Conservation (phyloP, 2,888 invertebrate genomes). For the Pachliopta kotzebuea region DNA sequence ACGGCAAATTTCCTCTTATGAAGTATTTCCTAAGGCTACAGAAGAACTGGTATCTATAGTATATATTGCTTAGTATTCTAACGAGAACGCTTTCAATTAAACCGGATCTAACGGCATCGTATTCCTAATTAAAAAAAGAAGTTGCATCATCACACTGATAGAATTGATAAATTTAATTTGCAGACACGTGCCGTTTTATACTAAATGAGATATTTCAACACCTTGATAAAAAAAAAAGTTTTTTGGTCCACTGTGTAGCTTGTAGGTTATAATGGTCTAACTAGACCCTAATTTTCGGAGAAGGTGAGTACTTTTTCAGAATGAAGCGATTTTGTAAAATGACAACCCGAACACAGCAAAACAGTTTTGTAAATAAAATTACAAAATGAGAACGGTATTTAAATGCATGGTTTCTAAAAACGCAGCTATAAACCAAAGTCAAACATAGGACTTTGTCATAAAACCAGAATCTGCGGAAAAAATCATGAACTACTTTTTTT, state of each 20-base stretch:
- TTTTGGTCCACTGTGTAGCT: not conserved
- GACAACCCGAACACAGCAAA: not conserved
- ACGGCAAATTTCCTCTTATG: too few relatives aligned
- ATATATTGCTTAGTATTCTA: not conserved
- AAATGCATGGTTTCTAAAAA: too few relatives aligned
- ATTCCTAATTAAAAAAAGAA: slow-evolving; percentile 8
- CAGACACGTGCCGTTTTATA: slow-evolving; percentile 11
- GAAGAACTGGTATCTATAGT: not conserved
- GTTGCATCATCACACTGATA: slow-evolving; percentile 12
- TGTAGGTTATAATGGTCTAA: not conserved
- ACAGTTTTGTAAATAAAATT: not conserved
- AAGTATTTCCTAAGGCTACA: too few relatives aligned
- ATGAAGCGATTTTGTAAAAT: not conserved
- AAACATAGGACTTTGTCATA: too few relatives aligned
- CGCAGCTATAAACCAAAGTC: too few relatives aligned
- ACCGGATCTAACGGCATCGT: slow-evolving; percentile 19
- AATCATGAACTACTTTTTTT: too few relatives aligned
- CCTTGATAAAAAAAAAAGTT: not conserved
- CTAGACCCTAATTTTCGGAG: too few relatives aligned
- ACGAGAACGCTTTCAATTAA: slow-evolving; percentile 14
- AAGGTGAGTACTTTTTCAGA: too few relatives aligned
- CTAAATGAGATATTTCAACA: slow-evolving; percentile 3
- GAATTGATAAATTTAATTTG: slow-evolving; percentile 12
- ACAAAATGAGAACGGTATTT: not conserved
- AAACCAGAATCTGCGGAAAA: too few relatives aligned